These are phyloP conservation scores for Microctonus brassicae DNA, from an alignment of 2,888 invertebrate genomes.

Conservation along the genomic window DNA sequence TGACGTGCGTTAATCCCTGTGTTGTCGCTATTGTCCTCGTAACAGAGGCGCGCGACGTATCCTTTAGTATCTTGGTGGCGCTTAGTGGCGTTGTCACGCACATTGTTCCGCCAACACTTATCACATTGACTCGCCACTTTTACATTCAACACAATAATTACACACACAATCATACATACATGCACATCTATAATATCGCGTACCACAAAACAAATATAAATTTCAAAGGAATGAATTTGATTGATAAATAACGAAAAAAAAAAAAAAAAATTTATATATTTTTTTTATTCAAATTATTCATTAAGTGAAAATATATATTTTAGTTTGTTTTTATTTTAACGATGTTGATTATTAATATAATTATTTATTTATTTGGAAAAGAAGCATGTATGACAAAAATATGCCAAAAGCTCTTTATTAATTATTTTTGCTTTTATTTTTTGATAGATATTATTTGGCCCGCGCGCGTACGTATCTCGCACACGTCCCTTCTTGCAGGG, in stretches of 20 bases:
- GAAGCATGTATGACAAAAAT: neutral
- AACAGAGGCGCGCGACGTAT: conserved; percentile 53
- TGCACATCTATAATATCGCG: neutral
- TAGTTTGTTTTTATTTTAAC: too few species aligned
- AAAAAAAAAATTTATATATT: too few species aligned
- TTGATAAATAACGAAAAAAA: neutral
- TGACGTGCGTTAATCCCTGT: conserved; percentile 52
- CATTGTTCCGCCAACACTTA: conserved; percentile 56
- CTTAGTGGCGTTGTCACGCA: conserved; percentile 64
- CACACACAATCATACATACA: conserved; percentile 16
- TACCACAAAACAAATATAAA: neutral
- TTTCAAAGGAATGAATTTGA: neutral
- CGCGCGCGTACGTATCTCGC: conserved; percentile 34
- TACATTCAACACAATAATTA: conserved; percentile 15
- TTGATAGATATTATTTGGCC: conserved; percentile 30
- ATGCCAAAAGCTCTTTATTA: conserved; percentile 13
- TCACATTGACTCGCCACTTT: conserved; percentile 14
- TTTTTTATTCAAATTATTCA: neutral
- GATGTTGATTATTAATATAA: neutral
- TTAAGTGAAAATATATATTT: neutral
- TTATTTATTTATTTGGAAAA: neutral
- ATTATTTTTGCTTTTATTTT: neutral
- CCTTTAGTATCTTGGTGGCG: conserved; percentile 63
- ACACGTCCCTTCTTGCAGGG: conserved; percentile 58
- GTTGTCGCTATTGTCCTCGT: conserved; percentile 54